Evolutionary conservation across 2,888 invertebrate species (phyloP).

Genomic region (Hirudinaria manillensis): DNA sequence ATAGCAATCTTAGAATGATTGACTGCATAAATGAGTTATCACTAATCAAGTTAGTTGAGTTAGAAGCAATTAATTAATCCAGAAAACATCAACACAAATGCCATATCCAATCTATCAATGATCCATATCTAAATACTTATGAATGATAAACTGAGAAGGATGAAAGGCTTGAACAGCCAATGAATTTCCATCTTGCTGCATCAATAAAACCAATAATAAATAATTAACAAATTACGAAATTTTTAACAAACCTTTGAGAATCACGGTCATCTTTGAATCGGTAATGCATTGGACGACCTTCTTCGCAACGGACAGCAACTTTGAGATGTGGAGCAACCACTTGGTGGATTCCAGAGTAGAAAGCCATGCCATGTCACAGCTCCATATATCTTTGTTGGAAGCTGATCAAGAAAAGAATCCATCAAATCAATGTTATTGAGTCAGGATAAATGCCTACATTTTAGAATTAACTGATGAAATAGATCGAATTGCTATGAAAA

Average conservation of each 20-base stretch:
- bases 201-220: neutral
- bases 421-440: conserved; percentile 9
- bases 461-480: too few species aligned
- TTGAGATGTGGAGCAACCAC: conserved; percentile 77
- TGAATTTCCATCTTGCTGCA: neutral
- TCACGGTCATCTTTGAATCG: conserved; percentile 64
- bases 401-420: conserved; percentile 38
- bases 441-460: neutral
- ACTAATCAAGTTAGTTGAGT: too few species aligned
- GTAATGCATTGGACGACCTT: conserved; percentile 66
- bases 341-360: conserved; percentile 59
- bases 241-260: conserved; percentile 68
- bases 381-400: conserved; percentile 48
- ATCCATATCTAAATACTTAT: too few species aligned
- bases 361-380: conserved; percentile 57
- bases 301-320: conserved; percentile 68
- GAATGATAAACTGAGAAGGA: too few species aligned
- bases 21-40: too few species aligned
- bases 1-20: neutral
- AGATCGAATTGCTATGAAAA: too few species aligned
- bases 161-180: too few species aligned
- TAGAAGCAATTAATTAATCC: too few species aligned
- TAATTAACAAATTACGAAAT: neutral
- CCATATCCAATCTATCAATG: too few species aligned
- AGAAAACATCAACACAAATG: too few species aligned